These are phyloP conservation scores for Motacilla alba DNA, from an alignment of 2,113 vertebrate genomes.

Conservation along the genomic window DNA sequence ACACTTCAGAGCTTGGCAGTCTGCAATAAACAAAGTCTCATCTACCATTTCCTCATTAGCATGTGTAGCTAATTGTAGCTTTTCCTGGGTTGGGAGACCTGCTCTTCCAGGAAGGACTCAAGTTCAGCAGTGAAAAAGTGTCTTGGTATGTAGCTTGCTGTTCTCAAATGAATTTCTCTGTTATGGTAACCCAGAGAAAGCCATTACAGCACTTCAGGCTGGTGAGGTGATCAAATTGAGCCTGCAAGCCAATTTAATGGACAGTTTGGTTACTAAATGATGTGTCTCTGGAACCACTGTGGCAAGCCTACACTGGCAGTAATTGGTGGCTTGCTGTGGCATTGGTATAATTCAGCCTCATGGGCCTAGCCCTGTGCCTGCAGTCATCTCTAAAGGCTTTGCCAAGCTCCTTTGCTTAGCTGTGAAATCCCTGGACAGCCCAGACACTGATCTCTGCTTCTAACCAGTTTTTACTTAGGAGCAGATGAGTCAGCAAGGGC, in stretches of 20 bases:
- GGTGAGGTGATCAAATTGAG: not conserved
- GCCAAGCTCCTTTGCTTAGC: not conserved
- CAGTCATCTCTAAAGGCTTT: not conserved
- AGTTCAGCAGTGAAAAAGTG: not conserved
- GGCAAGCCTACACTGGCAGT: not conserved
- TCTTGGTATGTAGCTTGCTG: not conserved
- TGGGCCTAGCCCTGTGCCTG: not conserved
- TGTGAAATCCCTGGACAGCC: not conserved
- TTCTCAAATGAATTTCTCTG: not conserved
- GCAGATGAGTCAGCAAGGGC: not conserved
- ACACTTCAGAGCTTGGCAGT: not conserved
- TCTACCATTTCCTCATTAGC: not conserved
- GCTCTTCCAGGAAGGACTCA: not conserved
- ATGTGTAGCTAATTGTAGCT: not conserved
- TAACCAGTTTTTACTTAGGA: not conserved
- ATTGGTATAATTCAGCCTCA: not conserved
- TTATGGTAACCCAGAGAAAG: not conserved
- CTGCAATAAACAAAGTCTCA: not conserved
- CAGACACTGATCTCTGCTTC: not conserved
- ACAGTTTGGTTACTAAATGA: not conserved
- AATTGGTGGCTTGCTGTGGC: not conserved
- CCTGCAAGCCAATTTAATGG: not conserved
- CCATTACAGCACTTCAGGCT: not conserved
- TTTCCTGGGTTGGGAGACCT: not conserved
- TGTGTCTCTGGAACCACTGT: not conserved